A percentile compares a stretch with the other conserved stretches of the same genome.
Conservation (phyloP, 1,140 invertebrate genomes). For the Trichomalopsis sarcophagae region DNA sequence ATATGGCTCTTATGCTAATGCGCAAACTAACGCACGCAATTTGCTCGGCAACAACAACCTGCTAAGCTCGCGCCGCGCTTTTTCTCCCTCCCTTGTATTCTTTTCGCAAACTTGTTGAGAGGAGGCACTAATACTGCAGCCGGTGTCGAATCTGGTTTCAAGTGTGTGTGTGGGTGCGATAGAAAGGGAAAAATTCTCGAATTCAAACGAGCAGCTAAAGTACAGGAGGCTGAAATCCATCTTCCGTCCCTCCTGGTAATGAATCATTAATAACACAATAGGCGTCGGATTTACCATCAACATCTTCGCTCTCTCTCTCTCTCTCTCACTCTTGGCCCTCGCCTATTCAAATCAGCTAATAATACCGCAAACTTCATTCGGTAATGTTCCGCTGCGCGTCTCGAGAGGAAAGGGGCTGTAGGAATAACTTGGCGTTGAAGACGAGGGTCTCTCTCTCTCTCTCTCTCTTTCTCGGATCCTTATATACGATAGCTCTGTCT, state of each 20-base stretch:
- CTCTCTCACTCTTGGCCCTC: not conserved
- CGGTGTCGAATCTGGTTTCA: not conserved
- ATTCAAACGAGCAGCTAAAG: not conserved
- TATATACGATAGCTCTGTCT: not conserved
- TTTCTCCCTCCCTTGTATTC: not conserved
- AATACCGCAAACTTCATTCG: constrained; percentile 50
- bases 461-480: not conserved
- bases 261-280: constrained; percentile 37
- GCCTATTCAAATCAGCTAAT: constrained; percentile 34
- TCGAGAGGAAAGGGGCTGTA: constrained; percentile 11
- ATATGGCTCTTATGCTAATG: not conserved
- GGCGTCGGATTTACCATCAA: constrained; percentile 38
- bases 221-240: not conserved
- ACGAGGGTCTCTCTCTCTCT: not conserved
- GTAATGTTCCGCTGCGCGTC: constrained; percentile 42
- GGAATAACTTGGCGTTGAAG: not conserved
- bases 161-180: not conserved
- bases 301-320: constrained; percentile 37
- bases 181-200: no score
- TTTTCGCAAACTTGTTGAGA: not conserved
- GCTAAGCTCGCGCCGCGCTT: not conserved
- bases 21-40: constrained; percentile 8
- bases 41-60: not conserved
- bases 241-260: constrained; percentile 1
- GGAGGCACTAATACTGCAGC: not conserved